Base-by-base conservation (phyloP, 2,888 invertebrate genomes). In the Dicyrtoma fusca region DNA sequence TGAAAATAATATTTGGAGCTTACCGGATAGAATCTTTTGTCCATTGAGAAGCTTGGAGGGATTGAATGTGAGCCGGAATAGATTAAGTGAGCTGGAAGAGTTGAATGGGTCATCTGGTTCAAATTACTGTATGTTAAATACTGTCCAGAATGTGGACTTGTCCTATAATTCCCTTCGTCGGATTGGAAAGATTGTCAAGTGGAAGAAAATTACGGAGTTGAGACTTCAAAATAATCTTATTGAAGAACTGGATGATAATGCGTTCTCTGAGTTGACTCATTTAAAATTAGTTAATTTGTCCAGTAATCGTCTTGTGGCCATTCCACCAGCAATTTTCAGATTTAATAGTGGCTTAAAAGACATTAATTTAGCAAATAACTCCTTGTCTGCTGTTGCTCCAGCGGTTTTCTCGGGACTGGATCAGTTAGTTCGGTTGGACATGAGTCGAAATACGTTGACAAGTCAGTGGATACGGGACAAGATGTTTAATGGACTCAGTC, bases 1-100 rank as follows among this genome's bases (percentile, higher is more conserved):
- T 82, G 90, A 89, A 82, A 94, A 94, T 84, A 94, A 94, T 84
- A 92, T 95, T 82, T 92, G 92, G 92, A 91, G 91, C 71, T 88
- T 94, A 83, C 92, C 93, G 26, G 91, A 92, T 82, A 90, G 90
- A 82, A 87, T 92, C 77, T 94, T 94, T 84, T 94, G 94, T 83
- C 89, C 92, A 1, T 84, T 94, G 80, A 90, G 89, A 59, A 92
- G 91, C 82, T 86, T 94, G 81, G 89, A 91, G 74, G 88, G 88
- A 76, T 85, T 95, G 79, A 95, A 95, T 83, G 89, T 95, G 80
- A 94, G 94, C 76, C 89, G 90, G 81, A 95, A 95, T 84, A 87
- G 91, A 82, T 87, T 93, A 83, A 87, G 91, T 80, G 91, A 92
- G 81, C 87, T 92, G 74, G 87, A 88, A 75, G 88, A 88, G 49